Evolutionary conservation across 2,113 vertebrate species (phyloP).

Genomic region (Scomber scombrus): DNA sequence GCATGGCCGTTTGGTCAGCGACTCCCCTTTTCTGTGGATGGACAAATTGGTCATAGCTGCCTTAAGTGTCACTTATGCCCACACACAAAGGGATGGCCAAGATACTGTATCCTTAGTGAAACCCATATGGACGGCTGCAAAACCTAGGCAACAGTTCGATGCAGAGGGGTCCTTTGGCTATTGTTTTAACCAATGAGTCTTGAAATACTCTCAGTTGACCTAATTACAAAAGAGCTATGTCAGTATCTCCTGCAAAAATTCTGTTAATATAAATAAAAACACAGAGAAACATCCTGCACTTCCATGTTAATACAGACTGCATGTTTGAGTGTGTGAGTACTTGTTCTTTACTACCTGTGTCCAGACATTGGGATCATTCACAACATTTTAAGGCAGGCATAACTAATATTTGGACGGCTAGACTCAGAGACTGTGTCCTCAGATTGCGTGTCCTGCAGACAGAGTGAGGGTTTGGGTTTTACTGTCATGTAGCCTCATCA

Average conservation of each 20-base stretch:
- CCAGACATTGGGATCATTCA: slow-evolving; percentile 54
- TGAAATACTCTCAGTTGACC: slow-evolving; percentile 16
- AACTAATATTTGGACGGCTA: slow-evolving; percentile 67
- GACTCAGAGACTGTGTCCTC: slow-evolving; percentile 37
- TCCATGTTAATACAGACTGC: slow-evolving; percentile 25
- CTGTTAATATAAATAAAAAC: slow-evolving; percentile 7
- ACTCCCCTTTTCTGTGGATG: slow-evolving; percentile 34
- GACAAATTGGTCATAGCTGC: slow-evolving; percentile 63
- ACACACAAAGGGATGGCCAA: slow-evolving; percentile 31
- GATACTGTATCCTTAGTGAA: slow-evolving; percentile 24
- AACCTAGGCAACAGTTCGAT: slow-evolving; percentile 16
- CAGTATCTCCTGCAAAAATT: slow-evolving; percentile 20
- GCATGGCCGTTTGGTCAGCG: neutral
- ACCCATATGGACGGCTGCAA: slow-evolving; percentile 54
- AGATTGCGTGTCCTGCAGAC: slow-evolving; percentile 12
- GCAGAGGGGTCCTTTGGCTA: slow-evolving; percentile 36
- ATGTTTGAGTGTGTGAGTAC: slow-evolving; percentile 23
- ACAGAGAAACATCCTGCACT: slow-evolving; percentile 8
- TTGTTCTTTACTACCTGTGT: slow-evolving; percentile 32
- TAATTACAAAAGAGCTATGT: slow-evolving; percentile 25
- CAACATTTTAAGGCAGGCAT: slow-evolving; percentile 72
- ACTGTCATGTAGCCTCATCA: slow-evolving; percentile 88
- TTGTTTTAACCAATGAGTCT: slow-evolving; percentile 24
- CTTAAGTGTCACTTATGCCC: slow-evolving; percentile 29
- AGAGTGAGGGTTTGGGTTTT: neutral